Conservation (phyloP, 2,888 invertebrate genomes). For the Sphaerophoria taeniata region DNA sequence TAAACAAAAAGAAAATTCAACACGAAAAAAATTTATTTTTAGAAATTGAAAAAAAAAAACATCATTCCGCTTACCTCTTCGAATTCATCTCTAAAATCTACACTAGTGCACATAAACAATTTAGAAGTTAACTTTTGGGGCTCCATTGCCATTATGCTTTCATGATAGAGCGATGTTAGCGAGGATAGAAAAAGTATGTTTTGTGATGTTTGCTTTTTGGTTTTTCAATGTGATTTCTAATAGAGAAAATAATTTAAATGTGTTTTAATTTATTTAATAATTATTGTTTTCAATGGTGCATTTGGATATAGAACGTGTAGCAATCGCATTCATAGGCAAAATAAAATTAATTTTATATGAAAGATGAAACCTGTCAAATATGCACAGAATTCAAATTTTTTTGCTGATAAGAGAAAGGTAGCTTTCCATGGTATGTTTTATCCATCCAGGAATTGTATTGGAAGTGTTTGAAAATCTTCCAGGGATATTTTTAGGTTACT, state of each 20-base stretch:
- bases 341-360: constrained; percentile 18
- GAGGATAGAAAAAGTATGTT: neutral
- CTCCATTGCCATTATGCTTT: constrained; percentile 49
- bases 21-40: constrained; percentile 3
- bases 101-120: constrained; percentile 91
- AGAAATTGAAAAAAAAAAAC: neutral
- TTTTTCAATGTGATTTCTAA: constrained; percentile 5
- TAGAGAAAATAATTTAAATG: constrained; percentile 17
- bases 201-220: constrained; percentile 6
- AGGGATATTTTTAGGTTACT: neutral
- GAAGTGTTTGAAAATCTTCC: neutral
- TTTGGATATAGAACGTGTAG: constrained; percentile 36
- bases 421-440: neutral
- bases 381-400: constrained; percentile 66
- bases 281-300: constrained; percentile 26
- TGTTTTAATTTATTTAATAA: neutral
- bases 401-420: constrained; percentile 78
- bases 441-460: neutral
- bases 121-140: constrained; percentile 80
- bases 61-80: constrained; percentile 87
- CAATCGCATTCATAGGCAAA: constrained; percentile 38
- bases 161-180: constrained; percentile 7
- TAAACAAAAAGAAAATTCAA: neutral
- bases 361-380: constrained; percentile 32
- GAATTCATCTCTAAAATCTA: constrained; percentile 95